These are phyloP conservation scores for Tethea ocularis DNA, from an alignment of 2,888 invertebrate species.

Conservation along the genomic window DNA sequence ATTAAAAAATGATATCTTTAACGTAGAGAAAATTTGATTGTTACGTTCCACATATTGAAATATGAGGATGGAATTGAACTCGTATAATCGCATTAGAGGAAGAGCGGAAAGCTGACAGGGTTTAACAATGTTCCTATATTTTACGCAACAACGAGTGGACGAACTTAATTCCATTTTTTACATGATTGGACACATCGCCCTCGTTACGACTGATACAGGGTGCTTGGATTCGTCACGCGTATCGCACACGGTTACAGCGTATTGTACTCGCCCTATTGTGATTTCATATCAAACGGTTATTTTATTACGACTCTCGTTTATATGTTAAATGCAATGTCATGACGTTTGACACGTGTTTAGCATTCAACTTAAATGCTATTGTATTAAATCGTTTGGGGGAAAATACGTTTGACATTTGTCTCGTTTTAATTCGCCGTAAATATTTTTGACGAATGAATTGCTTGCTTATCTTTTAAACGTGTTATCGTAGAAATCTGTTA, in stretches of 20 bases:
- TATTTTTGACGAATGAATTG: neutral
- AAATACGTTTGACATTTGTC: conserved; percentile 35
- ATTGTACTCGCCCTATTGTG: conserved; percentile 56
- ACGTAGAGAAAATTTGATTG: neutral
- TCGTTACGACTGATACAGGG: conserved; percentile 56
- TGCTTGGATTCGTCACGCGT: conserved; percentile 68
- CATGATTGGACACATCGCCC: conserved; percentile 59
- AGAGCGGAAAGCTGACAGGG: conserved; percentile 33
- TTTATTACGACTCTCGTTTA: conserved; percentile 70
- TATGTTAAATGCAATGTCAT: conserved; percentile 69
- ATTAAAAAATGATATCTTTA: neutral
- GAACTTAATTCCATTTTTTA: conserved; percentile 73
- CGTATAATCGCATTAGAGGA: conserved; percentile 10
- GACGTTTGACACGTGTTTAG: conserved; percentile 80
- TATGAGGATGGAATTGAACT: conserved; percentile 2
- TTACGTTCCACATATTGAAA: neutral
- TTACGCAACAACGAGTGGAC: conserved; percentile 62
- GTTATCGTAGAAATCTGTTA: neutral
- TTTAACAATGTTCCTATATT: conserved; percentile 70
- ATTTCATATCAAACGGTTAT: conserved; percentile 71
- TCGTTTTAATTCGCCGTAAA: conserved; percentile 21
- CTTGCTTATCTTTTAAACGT: neutral
- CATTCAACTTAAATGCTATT: conserved; percentile 73
- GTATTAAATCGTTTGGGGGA: conserved; percentile 67
- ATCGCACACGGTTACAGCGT: conserved; percentile 51